Percentiles rank a stretch among this genome's conserved stretches.
Evolutionary conservation across 2,113 vertebrate genomes (phyloP).

Genomic region (Corapipo altera): DNA sequence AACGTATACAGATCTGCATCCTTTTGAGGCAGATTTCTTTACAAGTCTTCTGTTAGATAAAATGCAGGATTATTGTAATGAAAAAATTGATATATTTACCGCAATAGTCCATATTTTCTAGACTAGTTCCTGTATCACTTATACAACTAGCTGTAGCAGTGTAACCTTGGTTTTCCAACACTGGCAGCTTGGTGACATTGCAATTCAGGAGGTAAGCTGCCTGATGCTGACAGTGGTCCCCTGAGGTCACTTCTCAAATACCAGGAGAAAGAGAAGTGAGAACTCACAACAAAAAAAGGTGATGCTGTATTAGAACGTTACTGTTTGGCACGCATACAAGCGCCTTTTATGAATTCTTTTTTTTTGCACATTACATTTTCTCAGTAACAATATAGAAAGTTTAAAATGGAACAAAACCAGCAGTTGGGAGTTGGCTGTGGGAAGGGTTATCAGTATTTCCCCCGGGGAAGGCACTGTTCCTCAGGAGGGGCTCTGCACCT

Average conservation of each 20-base stretch:
- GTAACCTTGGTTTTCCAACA: not conserved
- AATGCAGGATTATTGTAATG: not conserved
- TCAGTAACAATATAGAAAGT: not conserved
- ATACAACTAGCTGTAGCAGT: not conserved
- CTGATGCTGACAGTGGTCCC: not conserved
- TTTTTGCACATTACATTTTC: not conserved
- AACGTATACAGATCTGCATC: not conserved
- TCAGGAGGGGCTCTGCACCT: not conserved
- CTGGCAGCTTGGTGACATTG: not conserved
- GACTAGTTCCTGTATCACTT: not conserved
- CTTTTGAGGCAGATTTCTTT: not conserved
- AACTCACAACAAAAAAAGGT: not conserved
- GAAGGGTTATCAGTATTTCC: not conserved
- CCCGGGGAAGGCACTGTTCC: not conserved
- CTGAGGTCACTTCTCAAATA: not conserved
- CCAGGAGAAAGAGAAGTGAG: not conserved
- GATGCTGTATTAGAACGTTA: not conserved
- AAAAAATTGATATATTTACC: not conserved
- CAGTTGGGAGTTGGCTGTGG: not conserved
- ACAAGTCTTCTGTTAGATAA: not conserved
- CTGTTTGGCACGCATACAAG: not conserved
- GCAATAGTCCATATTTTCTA: not conserved
- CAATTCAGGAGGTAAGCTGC: not conserved
- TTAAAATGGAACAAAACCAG: not conserved
- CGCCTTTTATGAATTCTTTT: not conserved